Base-by-base conservation (phyloP, 1,140 invertebrate genomes). In the Helicoverpa armigera region DNA sequence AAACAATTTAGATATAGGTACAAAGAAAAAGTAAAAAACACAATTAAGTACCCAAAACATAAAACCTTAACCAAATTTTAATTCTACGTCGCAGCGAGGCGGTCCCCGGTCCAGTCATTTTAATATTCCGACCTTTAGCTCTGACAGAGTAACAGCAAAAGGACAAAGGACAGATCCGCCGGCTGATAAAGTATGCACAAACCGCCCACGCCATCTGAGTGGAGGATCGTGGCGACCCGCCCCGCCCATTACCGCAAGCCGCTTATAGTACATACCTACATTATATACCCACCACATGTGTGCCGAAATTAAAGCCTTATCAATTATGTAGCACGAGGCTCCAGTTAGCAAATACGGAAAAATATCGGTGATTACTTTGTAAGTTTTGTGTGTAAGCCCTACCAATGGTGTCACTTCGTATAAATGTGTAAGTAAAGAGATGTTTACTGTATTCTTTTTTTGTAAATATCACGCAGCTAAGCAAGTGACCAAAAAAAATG, bases 171-270 rank as follows among this genome's bases (percentile, higher is more conserved):
- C 79, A 61, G 72, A 53, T 56, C 50, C 79, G 65, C 16, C 63
- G 48, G 60, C 12, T 92, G 80, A 92, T 92, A 83, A 90, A 91
- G 86, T 91, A 91, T 91, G 85, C 90, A 91, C 88, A 88, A 86
- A 81, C 80, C 90, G 90, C 90, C 91, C 90, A 84, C 84, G 85
- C 86, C 87, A 88, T 88, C 88, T 82, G 82, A 92, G 84, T 93
- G 91, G 91, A 89, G 91, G 91, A 90, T 88, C 61, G 85, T 79
- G 48, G 60, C 67, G 18, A 80, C 79, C 85, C 87, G 87, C 87
- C 89, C 89, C 88, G 89, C 86, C 89, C 89, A 88, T 86, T 82
- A 87, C 86, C 89, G 78, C 87, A 88, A 88, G 87, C 89, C 61
- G 87, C 85, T 89, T 88, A 89, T 79, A 73, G 43, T 69, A 78